Evolutionary conservation across 2,113 vertebrate genomes (phyloP).

Genomic region (rat (Rattus norvegicus)): DNA sequence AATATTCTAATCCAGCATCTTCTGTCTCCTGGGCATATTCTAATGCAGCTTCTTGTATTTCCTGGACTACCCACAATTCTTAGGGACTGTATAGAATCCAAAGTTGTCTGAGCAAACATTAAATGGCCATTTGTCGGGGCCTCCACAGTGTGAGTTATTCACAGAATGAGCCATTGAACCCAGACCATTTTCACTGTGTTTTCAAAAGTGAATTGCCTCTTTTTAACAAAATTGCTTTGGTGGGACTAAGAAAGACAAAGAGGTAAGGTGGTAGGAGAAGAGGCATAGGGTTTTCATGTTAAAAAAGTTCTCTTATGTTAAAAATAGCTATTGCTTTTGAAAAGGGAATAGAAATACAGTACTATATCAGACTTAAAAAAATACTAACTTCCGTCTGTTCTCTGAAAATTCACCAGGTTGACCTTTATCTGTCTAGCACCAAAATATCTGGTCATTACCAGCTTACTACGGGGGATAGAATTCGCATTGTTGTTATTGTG

Average conservation of each 20-base stretch:
- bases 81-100: not conserved
- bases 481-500: not conserved
- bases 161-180: not conserved
- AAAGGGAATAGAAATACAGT: slow-evolving; percentile 42
- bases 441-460: slow-evolving; percentile 20
- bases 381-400: slow-evolving; percentile 13
- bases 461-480: not conserved
- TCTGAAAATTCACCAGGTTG: not conserved
- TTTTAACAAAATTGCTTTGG: not conserved
- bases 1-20: not conserved
- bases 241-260: not conserved
- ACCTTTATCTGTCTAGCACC: not conserved
- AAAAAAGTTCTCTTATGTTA: not conserved
- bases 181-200: not conserved
- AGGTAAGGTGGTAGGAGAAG: not conserved
- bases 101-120: not conserved
- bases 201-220: not conserved
- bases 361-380: not conserved
- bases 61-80: not conserved
- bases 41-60: not conserved
- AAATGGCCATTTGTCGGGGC: not conserved
- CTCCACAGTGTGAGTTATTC: not conserved
- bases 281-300: not conserved
- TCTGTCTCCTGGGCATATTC: too few relatives aligned
- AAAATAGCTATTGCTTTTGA: not conserved